Evolutionary conservation across 2,797 vertebrate genomes (phyloP).

Genomic region (Phylloscopus collybita): DNA sequence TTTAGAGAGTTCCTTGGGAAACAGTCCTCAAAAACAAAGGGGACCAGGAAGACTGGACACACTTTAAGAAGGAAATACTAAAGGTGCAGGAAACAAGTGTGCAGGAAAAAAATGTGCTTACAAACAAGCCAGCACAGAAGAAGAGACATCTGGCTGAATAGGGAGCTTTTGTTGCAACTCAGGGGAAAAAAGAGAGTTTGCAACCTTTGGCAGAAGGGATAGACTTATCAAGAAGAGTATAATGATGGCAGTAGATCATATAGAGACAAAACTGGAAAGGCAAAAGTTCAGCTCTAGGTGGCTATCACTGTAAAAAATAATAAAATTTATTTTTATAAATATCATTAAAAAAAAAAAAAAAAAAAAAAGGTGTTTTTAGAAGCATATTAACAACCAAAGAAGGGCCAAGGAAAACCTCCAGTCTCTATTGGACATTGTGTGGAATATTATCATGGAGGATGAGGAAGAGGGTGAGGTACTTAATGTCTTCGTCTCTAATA

Average conservation of each 20-base stretch:
- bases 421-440: too few species aligned
- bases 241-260: rapidly evolving
- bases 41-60: background rate
- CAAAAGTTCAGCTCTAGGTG: background rate
- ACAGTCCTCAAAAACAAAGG: background rate
- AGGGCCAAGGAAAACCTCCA: background rate
- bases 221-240: background rate
- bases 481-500: background rate
- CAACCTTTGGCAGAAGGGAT: background rate
- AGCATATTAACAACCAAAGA: background rate
- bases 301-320: background rate
- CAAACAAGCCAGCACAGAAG: background rate
- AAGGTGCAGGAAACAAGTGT: background rate
- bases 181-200: background rate
- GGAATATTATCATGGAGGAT: background rate
- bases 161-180: background rate
- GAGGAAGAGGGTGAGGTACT: background rate
- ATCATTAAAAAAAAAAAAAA: background rate
- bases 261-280: background rate
- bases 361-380: background rate
- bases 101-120: background rate
- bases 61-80: background rate
- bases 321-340: background rate
- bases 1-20: background rate
- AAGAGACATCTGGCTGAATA: background rate